These are phyloP conservation scores for Anomalospiza imberbis DNA, from an alignment of 2,797 vertebrate genomes.

Conservation along the genomic window DNA sequence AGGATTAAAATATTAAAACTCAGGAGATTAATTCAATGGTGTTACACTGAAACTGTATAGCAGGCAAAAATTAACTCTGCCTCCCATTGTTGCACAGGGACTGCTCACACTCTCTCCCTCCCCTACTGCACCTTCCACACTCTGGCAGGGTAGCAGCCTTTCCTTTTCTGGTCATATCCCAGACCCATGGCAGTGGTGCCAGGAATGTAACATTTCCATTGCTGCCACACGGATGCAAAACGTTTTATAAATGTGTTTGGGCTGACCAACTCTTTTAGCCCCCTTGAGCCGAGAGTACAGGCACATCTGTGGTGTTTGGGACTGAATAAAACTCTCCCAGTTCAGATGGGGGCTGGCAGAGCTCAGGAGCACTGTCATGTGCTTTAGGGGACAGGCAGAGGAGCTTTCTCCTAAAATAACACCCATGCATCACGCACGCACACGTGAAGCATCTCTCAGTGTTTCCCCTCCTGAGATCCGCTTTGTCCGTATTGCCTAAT, in stretches of 20 bases:
- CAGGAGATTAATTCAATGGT: background rate
- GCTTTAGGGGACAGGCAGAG: background rate
- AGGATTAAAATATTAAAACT: background rate
- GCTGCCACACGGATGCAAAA: background rate
- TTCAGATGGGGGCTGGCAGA: background rate
- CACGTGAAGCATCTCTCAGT: background rate
- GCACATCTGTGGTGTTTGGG: background rate
- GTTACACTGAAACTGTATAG: background rate
- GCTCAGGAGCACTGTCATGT: background rate
- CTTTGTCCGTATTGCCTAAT: background rate
- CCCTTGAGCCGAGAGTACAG: background rate
- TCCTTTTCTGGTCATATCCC: background rate
- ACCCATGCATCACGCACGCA: background rate
- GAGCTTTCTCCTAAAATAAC: background rate
- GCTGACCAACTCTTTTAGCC: background rate
- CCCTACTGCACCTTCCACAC: background rate
- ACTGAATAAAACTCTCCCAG: background rate
- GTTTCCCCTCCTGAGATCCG: background rate
- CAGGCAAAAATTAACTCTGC: background rate
- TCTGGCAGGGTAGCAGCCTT: background rate
- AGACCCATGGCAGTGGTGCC: background rate
- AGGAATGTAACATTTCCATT: background rate
- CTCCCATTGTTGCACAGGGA: background rate
- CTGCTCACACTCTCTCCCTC: background rate
- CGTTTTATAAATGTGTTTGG: background rate